Evolutionary conservation across 1,140 invertebrate genomes (phyloP).

Genomic region (Meloidogyne floridensis): DNA sequence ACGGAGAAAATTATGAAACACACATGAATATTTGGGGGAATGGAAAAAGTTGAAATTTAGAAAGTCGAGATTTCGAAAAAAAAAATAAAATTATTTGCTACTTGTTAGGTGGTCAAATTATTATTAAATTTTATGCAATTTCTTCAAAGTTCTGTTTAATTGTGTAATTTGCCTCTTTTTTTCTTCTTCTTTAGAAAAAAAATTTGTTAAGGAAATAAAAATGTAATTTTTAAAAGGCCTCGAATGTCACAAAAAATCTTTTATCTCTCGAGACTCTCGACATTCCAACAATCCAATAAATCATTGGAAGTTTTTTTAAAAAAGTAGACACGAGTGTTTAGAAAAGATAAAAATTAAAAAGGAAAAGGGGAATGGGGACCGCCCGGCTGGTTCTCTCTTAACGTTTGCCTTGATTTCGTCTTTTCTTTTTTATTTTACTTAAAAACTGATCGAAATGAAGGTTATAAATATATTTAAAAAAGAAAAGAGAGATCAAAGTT

Average conservation of each 20-base stretch:
- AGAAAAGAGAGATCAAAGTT: no score
- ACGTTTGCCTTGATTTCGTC: neutral
- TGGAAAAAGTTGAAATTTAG: no score
- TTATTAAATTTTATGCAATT: no score
- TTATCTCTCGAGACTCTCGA: neutral
- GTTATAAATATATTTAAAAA: neutral
- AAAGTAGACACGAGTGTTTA: neutral
- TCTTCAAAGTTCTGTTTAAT: no score
- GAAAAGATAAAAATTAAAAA: neutral
- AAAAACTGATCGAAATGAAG: constrained; percentile 9
- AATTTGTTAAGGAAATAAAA: neutral
- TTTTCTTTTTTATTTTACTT: neutral
- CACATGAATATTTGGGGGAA: no score
- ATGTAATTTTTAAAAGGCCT: neutral
- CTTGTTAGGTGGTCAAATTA: no score
- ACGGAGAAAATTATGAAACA: no score
- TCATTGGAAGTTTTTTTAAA: neutral
- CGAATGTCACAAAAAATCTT: neutral
- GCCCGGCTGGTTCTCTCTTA: neutral
- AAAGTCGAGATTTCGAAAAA: no score
- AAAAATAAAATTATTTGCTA: no score
- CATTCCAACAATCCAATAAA: neutral
- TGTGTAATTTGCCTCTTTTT: no score
- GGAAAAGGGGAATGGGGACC: neutral
- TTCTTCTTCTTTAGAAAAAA: no score